Base-by-base conservation (phyloP, 2,797 vertebrate species). In the Lates japonicus region DNA sequence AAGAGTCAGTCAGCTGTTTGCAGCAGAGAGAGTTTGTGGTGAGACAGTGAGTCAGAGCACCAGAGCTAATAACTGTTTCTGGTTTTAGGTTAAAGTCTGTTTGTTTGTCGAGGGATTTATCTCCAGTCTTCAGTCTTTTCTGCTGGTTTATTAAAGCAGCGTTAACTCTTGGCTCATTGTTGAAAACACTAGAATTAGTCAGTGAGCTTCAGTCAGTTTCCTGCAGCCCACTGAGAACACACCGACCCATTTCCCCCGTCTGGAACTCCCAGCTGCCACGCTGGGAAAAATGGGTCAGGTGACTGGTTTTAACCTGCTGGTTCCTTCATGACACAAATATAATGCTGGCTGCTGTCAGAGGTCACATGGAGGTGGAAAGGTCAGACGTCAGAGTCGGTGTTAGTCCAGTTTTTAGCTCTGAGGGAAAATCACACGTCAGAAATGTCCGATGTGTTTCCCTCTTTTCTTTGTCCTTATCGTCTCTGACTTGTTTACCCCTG, bases 251-350 rank as follows among this genome's bases (percentile, higher is more conserved):
- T 79, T 63, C 68, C 52, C 46, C 37, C 16, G 12, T 20, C 29
- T 44, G 10, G 17, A 65, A 35, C 5, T 66, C 42, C 62, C 68
- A 60, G 59, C 63, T 54, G 77, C 31, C 52, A 3, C 0, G 4
- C 51, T 54, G 59, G 46, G 25, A 29, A 42, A 29, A 71, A 72
- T 66, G 73, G 58, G 82, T 76, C 81, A 55, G 31, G 72, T 64
- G 65, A 52, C 65, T 63, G 59, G 13, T 75, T 74, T 70, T 48
- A 54, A 44, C n/a, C 14, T 2, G 33, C 25, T 11, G 37, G 3
- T 25, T 58, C 19, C 6, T 20, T 16, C 7, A 14, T 31, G 54
- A 66, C 63, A 29, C 22, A 7, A 0, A 41, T n/a, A 20, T 14
- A 4, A n/a, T 1, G 35, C 6, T 7, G 11, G n/a, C 58, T 39